These are phyloP conservation scores for Boleophthalmus pectinirostris DNA, from an alignment of 2,113 vertebrate genomes.

Conservation along the genomic window DNA sequence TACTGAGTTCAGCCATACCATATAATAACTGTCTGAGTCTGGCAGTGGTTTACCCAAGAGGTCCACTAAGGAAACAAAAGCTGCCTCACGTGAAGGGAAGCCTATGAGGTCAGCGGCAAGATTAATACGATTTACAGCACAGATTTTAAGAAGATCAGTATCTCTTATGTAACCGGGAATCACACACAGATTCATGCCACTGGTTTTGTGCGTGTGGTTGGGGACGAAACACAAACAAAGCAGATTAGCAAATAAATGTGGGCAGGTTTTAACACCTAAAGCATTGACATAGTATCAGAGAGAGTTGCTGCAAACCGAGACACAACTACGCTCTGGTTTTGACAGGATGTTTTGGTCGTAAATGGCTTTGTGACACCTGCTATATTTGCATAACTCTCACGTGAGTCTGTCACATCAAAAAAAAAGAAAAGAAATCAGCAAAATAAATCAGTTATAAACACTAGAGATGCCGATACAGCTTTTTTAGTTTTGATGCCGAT, in stretches of 20 bases:
- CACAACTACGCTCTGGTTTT: background rate
- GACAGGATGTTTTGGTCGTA: background rate
- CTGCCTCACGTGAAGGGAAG: conserved; percentile 60
- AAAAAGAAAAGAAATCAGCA: background rate
- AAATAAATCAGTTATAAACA: background rate
- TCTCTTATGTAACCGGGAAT: conserved; percentile 58
- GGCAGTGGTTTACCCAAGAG: conserved; percentile 39
- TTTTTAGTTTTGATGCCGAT: no score
- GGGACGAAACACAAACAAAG: background rate
- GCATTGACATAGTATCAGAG: background rate
- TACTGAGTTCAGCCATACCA: background rate
- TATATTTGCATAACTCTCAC: background rate
- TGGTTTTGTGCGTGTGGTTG: background rate
- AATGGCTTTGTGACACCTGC: background rate
- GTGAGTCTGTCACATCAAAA: background rate
- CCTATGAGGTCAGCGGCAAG: conserved; percentile 27
- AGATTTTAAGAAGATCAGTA: conserved; percentile 68
- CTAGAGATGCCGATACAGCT: no score
- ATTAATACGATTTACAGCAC: conserved; percentile 55
- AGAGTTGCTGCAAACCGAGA: conserved; percentile 9
- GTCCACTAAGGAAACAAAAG: conserved; percentile 52
- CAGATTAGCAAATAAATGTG: conserved; percentile 8
- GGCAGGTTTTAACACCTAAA: conserved; percentile 25
- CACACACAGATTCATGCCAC: conserved; percentile 5
- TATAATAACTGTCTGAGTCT: background rate